These are phyloP conservation scores for Gymnodraco acuticeps DNA, from an alignment of 2,797 vertebrate species.

Conservation along the genomic window DNA sequence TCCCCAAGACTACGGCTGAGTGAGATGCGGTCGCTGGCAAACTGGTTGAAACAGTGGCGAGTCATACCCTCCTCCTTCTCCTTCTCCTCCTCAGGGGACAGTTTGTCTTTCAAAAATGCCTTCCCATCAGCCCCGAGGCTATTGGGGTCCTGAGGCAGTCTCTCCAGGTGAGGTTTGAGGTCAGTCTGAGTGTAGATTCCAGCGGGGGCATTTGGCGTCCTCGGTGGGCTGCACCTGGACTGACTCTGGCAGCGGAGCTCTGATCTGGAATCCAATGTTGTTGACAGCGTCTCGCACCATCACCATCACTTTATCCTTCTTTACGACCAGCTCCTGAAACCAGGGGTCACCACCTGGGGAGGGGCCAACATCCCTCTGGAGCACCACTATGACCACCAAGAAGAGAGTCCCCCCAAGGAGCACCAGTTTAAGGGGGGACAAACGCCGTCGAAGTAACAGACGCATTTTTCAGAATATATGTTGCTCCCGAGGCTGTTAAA, in stretches of 20 bases:
- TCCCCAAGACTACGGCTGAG: constrained; percentile 93
- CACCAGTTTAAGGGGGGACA: constrained; percentile 87
- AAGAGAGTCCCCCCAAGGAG: constrained; percentile 87
- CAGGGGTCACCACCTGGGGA: constrained; percentile 85
- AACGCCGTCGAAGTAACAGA: constrained; percentile 84
- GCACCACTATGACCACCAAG: constrained; percentile 89
- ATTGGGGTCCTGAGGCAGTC: constrained; percentile 87
- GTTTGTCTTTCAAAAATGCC: constrained; percentile 84
- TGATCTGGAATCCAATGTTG: constrained; percentile 93
- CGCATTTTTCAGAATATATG: constrained; percentile 80
- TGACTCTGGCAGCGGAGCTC: constrained; percentile 82
- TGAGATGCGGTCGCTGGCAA: constrained; percentile 94
- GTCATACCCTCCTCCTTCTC: constrained; percentile 92
- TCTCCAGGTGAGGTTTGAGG: constrained; percentile 88
- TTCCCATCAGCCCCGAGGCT: constrained; percentile 87
- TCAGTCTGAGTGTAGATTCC: constrained; percentile 89
- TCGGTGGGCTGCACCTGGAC: constrained; percentile 50
- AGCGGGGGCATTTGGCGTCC: constrained; percentile 81
- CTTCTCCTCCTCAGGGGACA: constrained; percentile 87
- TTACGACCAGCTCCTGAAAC: constrained; percentile 89
- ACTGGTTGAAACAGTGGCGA: constrained; percentile 97
- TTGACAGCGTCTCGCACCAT: constrained; percentile 91
- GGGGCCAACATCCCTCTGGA: constrained; percentile 85
- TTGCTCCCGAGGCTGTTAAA: constrained; percentile 27
- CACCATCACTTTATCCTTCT: constrained; percentile 87